A percentile compares a stretch with the other conserved stretches of the same genome.
phyloP scores from a whole-genome alignment of 2,113 vertebrate genomes.

The Alces alces region DNA sequence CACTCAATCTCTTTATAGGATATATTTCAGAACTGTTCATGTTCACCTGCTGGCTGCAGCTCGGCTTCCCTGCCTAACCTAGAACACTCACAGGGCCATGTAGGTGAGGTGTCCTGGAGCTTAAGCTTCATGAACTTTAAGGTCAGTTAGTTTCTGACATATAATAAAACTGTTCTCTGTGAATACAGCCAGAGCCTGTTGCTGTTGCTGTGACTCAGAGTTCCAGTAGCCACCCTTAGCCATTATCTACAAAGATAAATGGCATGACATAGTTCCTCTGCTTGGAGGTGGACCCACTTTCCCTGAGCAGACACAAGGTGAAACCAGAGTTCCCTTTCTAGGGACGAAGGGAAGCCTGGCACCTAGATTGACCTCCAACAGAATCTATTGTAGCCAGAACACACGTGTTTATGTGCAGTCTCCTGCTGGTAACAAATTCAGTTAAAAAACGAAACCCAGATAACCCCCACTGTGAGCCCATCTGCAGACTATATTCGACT shows the following conservation, averaged over 20 bases:
- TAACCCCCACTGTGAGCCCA: neutral
- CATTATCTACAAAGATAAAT: neutral
- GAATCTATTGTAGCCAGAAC: neutral
- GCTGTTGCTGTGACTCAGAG: neutral
- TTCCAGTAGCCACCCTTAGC: neutral
- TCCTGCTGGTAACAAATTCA: neutral
- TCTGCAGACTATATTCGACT: neutral
- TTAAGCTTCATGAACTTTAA: neutral
- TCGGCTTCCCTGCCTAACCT: neutral
- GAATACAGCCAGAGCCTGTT: neutral
- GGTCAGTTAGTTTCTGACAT: neutral
- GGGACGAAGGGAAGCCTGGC: neutral
- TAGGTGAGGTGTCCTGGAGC: neutral
- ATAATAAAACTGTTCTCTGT: neutral
- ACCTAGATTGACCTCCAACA: neutral
- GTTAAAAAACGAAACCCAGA: neutral
- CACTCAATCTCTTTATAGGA: neutral
- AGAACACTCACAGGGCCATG: neutral
- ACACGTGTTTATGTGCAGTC: neutral
- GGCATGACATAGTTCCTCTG: rapidly evolving
- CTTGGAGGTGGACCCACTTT: neutral
- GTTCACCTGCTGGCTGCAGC: neutral
- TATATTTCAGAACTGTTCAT: neutral
- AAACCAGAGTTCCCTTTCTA: neutral
- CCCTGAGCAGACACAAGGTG: neutral